These are phyloP conservation scores for Bombyx mandarina DNA, from an alignment of 1,140 invertebrate species.

Conservation along the genomic window DNA sequence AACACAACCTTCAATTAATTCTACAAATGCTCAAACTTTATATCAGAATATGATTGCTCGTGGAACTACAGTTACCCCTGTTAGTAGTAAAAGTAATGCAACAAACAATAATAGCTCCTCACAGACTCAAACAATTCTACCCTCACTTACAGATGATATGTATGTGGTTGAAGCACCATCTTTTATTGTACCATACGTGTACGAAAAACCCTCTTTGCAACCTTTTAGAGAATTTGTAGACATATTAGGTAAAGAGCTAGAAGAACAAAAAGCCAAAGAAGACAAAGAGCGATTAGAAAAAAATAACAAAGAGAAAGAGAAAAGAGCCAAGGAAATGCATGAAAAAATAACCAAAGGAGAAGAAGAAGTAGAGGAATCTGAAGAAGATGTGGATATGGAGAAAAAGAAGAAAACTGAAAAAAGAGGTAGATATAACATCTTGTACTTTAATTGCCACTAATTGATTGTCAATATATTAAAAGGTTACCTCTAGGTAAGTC, in stretches of 20 bases:
- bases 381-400: conserved; percentile 16
- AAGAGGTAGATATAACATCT: conserved; percentile 26
- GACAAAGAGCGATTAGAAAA: conserved; percentile 45
- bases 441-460: neutral
- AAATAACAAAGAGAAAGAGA: conserved; percentile 56
- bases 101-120: conserved; percentile 28
- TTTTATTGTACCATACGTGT: conserved; percentile 94
- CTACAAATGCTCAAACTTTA: conserved; percentile 36
- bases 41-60: conserved; percentile 57
- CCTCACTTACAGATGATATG: conserved; percentile 89
- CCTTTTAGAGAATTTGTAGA: conserved; percentile 83
- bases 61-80: conserved; percentile 59
- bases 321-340: conserved; percentile 23
- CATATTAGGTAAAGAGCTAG: conserved; percentile 76
- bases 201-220: conserved; percentile 87
- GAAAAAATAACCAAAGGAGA: conserved; percentile 33
- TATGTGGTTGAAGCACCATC: conserved; percentile 92
- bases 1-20: conserved; percentile 5
- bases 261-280: conserved; percentile 64
- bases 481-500: neutral
- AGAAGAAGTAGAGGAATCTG: conserved; percentile 42
- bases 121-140: conserved; percentile 73
- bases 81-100: conserved; percentile 34
- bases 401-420: conserved; percentile 58
- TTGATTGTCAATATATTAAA: neutral